Evolutionary conservation across 2,888 invertebrate species (phyloP), one percentile per base, ranked within the genome.

Genomic region (Macrophya alboannulata): DNA sequence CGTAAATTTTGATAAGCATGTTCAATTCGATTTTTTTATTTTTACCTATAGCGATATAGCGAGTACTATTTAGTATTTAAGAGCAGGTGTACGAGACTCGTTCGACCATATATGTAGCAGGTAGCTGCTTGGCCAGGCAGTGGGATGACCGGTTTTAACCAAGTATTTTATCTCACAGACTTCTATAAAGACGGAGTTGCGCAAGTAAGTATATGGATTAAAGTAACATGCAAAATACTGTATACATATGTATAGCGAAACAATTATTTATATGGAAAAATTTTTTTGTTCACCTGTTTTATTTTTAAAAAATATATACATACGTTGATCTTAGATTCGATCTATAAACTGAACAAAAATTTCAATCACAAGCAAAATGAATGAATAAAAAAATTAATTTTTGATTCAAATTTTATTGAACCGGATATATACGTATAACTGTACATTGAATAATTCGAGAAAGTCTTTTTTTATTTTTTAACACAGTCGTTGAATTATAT

Each of bases 111-210:
- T 81, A 43, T 59, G 40, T 62, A 59, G 17, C 77, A 48, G 76
- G 45, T 76, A 76, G 76, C 45, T 76, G 31, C 31, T 25, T 48
- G 76, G 45, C 76, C 21, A 1, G 25, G 48, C 15, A 55, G 83
- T 83, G 83, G 83, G 68, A 68, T 83, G 83, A 83, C 83, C 83
- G 83, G 83, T 83, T 83, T 83, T 68, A n/a, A 62, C 48, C 25
- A n/a, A 37, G 45, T 74, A 83, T 68, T 83, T 83, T 81, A 81
- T 25, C 10, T 43, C 15, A 12, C 83, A 68, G 48, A 51, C 68
- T 45, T 68, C 59, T 21, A 48, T 83, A 71, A 31, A 68, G 65
- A 48, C 6, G 10, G 4, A 2, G 68, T 68, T 71, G 83, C 45
- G 51, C 45, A 68, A 71, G 83, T 43, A n/a, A n/a, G n/a, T n/a